Evolutionary conservation across 2,113 vertebrate species (phyloP).

Genomic region (Spheniscus mendiculus): DNA sequence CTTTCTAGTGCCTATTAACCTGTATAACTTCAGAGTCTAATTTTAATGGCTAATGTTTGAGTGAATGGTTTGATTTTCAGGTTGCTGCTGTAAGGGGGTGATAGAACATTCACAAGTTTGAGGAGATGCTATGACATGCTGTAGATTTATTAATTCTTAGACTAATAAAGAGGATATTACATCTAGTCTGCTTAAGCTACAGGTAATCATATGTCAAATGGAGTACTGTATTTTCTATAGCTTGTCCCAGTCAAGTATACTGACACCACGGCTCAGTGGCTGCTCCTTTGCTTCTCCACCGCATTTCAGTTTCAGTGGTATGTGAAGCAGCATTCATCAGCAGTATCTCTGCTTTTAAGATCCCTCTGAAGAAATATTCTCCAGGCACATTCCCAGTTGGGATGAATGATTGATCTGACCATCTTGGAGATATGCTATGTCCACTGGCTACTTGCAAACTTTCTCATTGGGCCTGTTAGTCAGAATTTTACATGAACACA

Average conservation of each 20-base stretch:
- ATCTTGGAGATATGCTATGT: not conserved
- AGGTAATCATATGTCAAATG: not conserved
- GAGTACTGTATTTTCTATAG: not conserved
- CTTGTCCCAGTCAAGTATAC: not conserved
- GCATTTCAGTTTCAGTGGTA: not conserved
- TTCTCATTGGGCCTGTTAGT: not conserved
- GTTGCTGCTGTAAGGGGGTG: not conserved
- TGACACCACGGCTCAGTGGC: not conserved
- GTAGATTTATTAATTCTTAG: not conserved
- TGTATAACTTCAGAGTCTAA: not conserved
- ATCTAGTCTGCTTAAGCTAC: not conserved
- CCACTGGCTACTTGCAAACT: not conserved
- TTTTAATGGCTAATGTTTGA: not conserved
- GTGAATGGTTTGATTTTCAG: not conserved
- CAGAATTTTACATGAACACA: not conserved
- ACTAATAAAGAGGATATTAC: not conserved
- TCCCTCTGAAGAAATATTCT: not conserved
- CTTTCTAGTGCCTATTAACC: not conserved
- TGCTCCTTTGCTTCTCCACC: not conserved
- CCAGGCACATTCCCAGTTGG: not conserved
- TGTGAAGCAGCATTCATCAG: fast-evolving
- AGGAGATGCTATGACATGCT: not conserved
- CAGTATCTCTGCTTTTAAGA: not conserved
- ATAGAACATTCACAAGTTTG: not conserved
- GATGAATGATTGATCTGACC: not conserved